phyloP scores from a whole-genome alignment of 2,888 invertebrate species.

The Theodoxus fluviatilis region DNA sequence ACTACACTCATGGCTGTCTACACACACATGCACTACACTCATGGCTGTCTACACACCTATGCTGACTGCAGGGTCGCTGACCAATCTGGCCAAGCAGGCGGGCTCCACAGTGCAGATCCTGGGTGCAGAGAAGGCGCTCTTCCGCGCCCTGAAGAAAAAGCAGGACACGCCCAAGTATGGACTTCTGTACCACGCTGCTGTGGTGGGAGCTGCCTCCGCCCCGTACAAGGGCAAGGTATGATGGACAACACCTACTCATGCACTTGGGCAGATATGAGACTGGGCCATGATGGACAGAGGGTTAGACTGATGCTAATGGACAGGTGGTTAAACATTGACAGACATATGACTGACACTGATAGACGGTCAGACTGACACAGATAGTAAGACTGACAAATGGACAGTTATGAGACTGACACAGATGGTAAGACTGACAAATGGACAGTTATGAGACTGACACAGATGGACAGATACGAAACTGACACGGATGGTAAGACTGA shows the following conservation, averaged over 20 bases:
- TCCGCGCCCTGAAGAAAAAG: slow-evolving; percentile 94
- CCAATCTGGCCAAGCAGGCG: slow-evolving; percentile 96
- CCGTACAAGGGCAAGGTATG: slow-evolving; percentile 84
- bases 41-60: too few species aligned
- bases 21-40: too few species aligned
- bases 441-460: too few species aligned
- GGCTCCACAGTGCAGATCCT: slow-evolving; percentile 97
- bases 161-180: slow-evolving; percentile 99
- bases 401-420: neutral
- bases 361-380: neutral
- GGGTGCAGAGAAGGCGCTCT: slow-evolving; percentile 97
- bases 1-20: too few species aligned
- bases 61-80: slow-evolving; percentile 77
- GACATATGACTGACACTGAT: neutral
- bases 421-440: too few species aligned
- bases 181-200: slow-evolving; percentile 92
- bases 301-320: too few species aligned
- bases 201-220: slow-evolving; percentile 87
- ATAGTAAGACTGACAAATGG: neutral
- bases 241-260: neutral
- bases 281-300: too few species aligned
- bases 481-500: too few species aligned
- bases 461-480: too few species aligned
- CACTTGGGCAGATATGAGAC: neutral
- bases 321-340: neutral